phyloP scores from a whole-genome alignment of 2,888 invertebrate species.

The Crossocerus cetratus region DNA sequence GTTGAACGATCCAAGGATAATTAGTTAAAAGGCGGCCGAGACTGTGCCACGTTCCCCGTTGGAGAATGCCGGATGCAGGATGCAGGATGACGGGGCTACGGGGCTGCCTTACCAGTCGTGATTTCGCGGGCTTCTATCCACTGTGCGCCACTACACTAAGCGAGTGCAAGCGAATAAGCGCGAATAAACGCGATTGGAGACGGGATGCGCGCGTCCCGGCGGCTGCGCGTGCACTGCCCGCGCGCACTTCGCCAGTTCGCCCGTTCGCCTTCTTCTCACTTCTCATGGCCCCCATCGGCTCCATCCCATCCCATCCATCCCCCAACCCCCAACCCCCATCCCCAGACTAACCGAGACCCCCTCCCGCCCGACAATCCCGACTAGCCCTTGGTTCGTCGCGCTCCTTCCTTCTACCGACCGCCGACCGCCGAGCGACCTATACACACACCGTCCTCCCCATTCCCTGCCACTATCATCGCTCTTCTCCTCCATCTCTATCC shows the following conservation, averaged over 20 bases:
- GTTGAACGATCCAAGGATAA: too few relatives aligned
- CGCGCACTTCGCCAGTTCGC: conserved; percentile 43
- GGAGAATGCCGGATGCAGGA: conserved; percentile 59
- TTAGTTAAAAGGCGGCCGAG: too few relatives aligned
- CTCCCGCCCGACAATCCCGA: neutral
- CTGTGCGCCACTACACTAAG: conserved; percentile 28
- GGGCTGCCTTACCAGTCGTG: conserved; percentile 36
- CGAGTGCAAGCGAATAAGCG: neutral
- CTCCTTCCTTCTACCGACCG: too few relatives aligned
- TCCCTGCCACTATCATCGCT: neutral
- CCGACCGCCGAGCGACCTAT: neutral
- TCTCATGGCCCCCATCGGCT: neutral
- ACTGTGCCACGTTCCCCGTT: conserved; percentile 66
- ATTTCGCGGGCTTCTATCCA: conserved; percentile 65
- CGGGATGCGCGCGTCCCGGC: conserved; percentile 71
- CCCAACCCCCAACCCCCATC: neutral
- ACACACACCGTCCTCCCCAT: neutral
- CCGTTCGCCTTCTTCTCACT: conserved; percentile 25
- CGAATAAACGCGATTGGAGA: conserved; percentile 42
- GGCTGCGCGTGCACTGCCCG: conserved; percentile 73
- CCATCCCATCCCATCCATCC: conserved; percentile 15
- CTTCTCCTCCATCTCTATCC: too few relatives aligned
- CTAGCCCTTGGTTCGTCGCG: neutral
- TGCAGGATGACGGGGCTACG: too few relatives aligned
- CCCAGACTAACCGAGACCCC: too few relatives aligned